Evolutionary conservation across 2,113 vertebrate genomes (phyloP).

Genomic region (Cyanistes caeruleus): DNA sequence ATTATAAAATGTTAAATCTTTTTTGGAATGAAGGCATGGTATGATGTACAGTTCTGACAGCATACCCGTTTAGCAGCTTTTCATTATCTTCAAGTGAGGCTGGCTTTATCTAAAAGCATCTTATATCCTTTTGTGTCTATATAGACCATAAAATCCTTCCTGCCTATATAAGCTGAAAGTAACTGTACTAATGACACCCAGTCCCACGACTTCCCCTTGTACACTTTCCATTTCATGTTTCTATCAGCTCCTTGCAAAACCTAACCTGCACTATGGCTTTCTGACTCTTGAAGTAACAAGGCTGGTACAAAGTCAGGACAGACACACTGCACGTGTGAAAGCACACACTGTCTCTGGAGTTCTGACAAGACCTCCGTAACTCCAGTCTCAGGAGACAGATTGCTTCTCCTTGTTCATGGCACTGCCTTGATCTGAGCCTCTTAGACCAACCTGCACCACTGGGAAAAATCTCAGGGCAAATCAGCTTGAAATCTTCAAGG

Average conservation of each 20-base stretch:
- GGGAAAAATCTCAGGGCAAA: neutral
- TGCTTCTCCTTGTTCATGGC: neutral
- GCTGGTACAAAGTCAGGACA: neutral
- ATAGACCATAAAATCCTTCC: neutral
- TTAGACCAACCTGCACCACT: neutral
- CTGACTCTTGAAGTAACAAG: neutral
- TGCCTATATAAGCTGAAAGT: neutral
- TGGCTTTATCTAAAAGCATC: neutral
- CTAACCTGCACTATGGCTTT: neutral
- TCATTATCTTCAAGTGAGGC: neutral
- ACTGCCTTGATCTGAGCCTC: neutral
- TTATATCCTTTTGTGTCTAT: neutral
- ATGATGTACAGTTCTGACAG: neutral
- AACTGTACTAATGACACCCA: too few relatives aligned
- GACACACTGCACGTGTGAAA: neutral
- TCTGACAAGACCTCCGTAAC: neutral
- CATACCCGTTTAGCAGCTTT: neutral
- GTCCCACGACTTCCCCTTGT: accelerated
- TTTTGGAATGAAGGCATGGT: neutral
- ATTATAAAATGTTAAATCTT: neutral
- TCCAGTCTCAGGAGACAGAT: neutral
- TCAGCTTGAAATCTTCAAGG: neutral
- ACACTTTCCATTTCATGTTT: accelerated
- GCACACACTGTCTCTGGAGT: accelerated
- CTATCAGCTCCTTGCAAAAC: neutral